Base-by-base conservation (phyloP, 53 echinoderm and acorn worm genomes). In the Holothuria leucospilota region DNA sequence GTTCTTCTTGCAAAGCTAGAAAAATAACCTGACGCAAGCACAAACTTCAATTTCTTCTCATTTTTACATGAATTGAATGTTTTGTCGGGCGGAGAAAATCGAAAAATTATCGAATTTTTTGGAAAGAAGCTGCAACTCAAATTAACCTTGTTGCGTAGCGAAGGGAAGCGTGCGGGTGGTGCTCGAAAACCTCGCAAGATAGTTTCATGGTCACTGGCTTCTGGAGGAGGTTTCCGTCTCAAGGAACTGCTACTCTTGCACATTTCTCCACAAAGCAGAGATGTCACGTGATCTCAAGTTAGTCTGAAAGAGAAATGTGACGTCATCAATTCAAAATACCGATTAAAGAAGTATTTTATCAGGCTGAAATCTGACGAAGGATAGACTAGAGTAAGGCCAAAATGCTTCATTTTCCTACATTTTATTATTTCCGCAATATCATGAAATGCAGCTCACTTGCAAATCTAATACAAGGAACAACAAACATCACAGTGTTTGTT, bases 81-180 rank as follows among this genome's bases (percentile, higher is more conserved):
- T 74, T 74, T 74, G 74, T 74, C 74, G 74, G 74, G 74, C 74
- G 74, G 74, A 74, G 74, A 74, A 74, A 74, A 74, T 74, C 74
- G 74, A 74, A 74, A 74, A 74, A 23, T 74, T 74, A 74, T 74
- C 74, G 74, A 74, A 74, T 74, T 74, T 74, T 39, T 46, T 41
- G 21, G 24, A 27, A 70, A 34, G 51, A 75, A 75, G 75, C 49
- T 75, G 75, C 75, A 75, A 52, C 75, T 51, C 49, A 49, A 75
- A 75, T 75, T 75, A n/a, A 75, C 27, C 52, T 71, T 71, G 21
- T 71, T 71, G 18, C 39, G 41, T 71, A 69, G 40, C 34, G 52
- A 27, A 49, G 52, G 49, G 75, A 75, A 75, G 75, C 52, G 75
- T 75, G 23, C 75, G 49, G 49, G 75, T 52, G 75, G 27, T 75